These are phyloP conservation scores for Chelmon rostratus DNA, from an alignment of 2,797 vertebrate genomes.

Conservation along the genomic window DNA sequence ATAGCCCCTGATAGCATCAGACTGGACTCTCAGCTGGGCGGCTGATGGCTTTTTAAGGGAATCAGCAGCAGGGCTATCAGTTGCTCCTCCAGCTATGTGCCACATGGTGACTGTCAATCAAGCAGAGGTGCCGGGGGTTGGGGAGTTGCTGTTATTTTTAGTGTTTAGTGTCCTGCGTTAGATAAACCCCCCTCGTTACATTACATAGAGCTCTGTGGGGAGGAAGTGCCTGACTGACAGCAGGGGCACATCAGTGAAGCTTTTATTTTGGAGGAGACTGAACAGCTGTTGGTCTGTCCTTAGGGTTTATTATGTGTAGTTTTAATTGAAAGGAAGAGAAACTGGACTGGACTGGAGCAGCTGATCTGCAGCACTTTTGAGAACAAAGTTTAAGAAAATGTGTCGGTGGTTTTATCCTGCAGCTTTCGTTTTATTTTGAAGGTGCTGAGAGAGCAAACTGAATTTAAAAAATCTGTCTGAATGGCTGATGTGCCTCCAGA, in stretches of 20 bases:
- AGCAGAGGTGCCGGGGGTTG: slow-evolving; percentile 51
- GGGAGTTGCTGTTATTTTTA: slow-evolving; percentile 66
- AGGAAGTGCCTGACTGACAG: slow-evolving; percentile 36
- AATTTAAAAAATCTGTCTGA: background rate
- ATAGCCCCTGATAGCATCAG: slow-evolving; percentile 95
- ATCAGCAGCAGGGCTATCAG: slow-evolving; percentile 92
- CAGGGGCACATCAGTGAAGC: slow-evolving; percentile 18
- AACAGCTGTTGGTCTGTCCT: slow-evolving; percentile 32
- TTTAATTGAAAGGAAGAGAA: background rate
- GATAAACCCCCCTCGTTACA: slow-evolving; percentile 10
- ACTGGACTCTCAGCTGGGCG: slow-evolving; percentile 86
- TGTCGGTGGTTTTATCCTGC: background rate
- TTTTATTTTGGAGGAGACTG: slow-evolving; percentile 53
- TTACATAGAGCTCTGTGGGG: slow-evolving; percentile 9
- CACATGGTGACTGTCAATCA: slow-evolving; percentile 96
- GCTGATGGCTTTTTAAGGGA: slow-evolving; percentile 99
- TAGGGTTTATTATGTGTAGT: slow-evolving; percentile 7
- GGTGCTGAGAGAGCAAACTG: background rate
- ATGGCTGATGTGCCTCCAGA: background rate
- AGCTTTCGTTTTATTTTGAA: background rate
- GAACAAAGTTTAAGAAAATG: background rate
- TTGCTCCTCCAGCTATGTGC: slow-evolving; percentile 90
- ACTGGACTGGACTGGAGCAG: background rate
- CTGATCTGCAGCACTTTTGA: background rate
- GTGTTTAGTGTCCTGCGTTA: slow-evolving; percentile 51